These are phyloP conservation scores for Coptodon rendalli DNA, from an alignment of 2,113 vertebrate genomes.

Conservation along the genomic window DNA sequence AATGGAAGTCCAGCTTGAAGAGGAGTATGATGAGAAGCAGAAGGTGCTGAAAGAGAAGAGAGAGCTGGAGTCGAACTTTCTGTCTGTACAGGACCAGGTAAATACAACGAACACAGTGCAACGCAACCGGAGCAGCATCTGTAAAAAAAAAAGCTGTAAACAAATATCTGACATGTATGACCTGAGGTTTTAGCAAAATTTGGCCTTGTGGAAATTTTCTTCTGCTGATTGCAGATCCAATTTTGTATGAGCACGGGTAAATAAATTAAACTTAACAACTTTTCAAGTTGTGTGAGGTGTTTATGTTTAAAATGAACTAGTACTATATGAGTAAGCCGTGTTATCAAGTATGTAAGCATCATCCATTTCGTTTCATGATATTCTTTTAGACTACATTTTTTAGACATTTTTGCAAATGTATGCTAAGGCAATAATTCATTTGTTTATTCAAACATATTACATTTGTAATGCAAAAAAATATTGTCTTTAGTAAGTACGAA, in stretches of 20 bases:
- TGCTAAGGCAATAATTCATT: not conserved
- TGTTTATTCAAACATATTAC: not conserved
- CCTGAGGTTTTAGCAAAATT: not conserved
- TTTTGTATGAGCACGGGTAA: not conserved
- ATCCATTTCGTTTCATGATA: not conserved
- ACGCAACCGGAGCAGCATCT: not conserved
- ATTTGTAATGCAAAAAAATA: not conserved
- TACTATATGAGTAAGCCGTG: not conserved
- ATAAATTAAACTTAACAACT: not conserved
- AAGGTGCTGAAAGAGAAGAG: slow-evolving; percentile 91
- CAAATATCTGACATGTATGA: not conserved
- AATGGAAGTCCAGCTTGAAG: slow-evolving; percentile 94
- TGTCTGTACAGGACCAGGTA: slow-evolving; percentile 85
- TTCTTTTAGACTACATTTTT: not conserved
- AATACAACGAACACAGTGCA: not conserved
- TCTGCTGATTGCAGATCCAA: not conserved
- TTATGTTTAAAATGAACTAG: not conserved
- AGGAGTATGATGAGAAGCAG: slow-evolving; percentile 95
- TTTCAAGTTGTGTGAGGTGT: not conserved
- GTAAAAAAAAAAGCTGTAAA: not conserved
- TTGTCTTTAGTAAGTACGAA: not conserved
- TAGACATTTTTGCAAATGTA: not conserved
- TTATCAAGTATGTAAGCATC: not conserved
- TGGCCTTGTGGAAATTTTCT: not conserved
- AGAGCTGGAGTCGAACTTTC: slow-evolving; percentile 86